These are phyloP conservation scores for Mesitornis unicolor DNA, from an alignment of 2,113 vertebrate species.

Conservation along the genomic window DNA sequence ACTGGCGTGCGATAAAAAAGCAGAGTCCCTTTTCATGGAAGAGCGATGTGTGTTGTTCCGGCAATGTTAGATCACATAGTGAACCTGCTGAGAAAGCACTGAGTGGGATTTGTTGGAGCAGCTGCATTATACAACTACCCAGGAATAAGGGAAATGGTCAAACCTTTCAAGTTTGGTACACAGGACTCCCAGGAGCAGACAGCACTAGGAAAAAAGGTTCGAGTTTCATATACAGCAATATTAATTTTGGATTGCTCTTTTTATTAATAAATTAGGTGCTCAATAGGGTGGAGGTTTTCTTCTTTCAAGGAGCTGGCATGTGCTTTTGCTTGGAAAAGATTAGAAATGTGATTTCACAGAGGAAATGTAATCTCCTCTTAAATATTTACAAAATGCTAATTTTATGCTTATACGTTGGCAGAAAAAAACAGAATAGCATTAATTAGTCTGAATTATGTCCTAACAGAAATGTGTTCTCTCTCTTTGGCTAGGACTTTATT, in stretches of 20 bases:
- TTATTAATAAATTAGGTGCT: background rate
- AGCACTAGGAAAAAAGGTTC: background rate
- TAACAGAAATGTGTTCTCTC: background rate
- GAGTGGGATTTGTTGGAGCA: background rate
- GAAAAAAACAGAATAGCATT: conserved; percentile 16
- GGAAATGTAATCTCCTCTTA: conserved; percentile 17
- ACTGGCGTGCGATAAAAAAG: background rate
- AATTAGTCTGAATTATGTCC: conserved; percentile 36
- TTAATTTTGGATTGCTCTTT: background rate
- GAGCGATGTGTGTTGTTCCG: background rate
- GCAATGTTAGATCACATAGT: background rate
- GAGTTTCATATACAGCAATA: background rate
- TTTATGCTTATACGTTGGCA: conserved; percentile 16
- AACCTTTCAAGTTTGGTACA: background rate
- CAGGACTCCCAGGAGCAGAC: background rate
- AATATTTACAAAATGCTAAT: conserved; percentile 54
- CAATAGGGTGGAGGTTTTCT: background rate
- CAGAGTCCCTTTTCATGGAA: background rate
- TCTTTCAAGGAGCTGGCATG: background rate
- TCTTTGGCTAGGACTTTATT: background rate
- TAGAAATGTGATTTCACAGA: background rate
- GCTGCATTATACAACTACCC: background rate
- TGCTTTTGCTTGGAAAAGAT: conserved; percentile 9
- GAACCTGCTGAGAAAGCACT: background rate
- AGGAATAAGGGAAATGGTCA: background rate